A percentile compares a stretch with the other conserved stretches of the same genome.
These are phyloP conservation scores for Pollachius pollachius DNA, from an alignment of 2,113 vertebrate species.

Conservation along the genomic window DNA sequence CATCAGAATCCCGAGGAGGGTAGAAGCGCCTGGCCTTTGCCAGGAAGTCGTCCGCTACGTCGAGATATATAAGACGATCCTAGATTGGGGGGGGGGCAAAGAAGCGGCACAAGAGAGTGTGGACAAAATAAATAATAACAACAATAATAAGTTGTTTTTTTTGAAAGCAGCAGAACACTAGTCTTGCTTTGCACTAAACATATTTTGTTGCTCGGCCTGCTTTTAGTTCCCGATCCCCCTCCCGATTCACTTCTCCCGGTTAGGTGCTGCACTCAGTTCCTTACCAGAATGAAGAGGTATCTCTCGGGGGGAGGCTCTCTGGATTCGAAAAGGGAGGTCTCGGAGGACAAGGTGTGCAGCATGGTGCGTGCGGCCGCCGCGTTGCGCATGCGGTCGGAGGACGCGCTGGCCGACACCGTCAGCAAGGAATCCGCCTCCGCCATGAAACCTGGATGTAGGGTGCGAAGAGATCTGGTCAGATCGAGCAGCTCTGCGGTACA, in stretches of 20 bases:
- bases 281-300: conserved; percentile 84
- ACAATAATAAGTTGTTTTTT: too few species aligned
- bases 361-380: conserved; percentile 68
- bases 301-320: conserved; percentile 75
- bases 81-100: conserved; percentile 26
- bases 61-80: conserved; percentile 81
- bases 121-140: background rate
- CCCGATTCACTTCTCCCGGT: too few species aligned
- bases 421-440: conserved; percentile 78
- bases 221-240: too few species aligned
- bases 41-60: conserved; percentile 79
- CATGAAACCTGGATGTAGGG: conserved; percentile 70
- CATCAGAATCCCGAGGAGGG: conserved; percentile 64
- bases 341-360: conserved; percentile 64
- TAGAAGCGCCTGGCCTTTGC: conserved; percentile 78
- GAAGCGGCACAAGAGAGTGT: background rate
- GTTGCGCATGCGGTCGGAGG: conserved; percentile 75
- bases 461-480: too few species aligned
- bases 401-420: conserved; percentile 66
- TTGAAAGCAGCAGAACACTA: too few species aligned
- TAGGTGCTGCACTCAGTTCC: too few species aligned
- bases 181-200: too few species aligned
- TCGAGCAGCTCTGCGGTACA: too few species aligned
- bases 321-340: conserved; percentile 75
- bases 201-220: too few species aligned